A percentile compares a stretch with the other conserved stretches of the same genome.
phyloP scores from a whole-genome alignment of 2,113 vertebrate species.

The Garra rufa region DNA sequence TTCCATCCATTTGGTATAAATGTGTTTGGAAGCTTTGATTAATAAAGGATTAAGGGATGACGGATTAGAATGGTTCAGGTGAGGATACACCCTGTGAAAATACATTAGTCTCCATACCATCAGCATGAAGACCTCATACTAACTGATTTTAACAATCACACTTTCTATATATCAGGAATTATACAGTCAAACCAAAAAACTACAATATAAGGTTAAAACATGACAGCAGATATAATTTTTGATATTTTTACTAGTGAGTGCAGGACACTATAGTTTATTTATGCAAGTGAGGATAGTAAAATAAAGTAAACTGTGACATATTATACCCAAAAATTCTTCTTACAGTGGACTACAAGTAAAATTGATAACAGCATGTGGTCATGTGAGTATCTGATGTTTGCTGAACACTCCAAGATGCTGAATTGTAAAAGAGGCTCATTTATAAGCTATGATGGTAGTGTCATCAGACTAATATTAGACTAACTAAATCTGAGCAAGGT shows the following conservation, averaged over 20 bases:
- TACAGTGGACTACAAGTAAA: too few relatives aligned
- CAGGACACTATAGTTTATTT: too few relatives aligned
- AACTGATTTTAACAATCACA: background rate
- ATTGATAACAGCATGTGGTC: too few relatives aligned
- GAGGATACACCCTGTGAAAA: background rate
- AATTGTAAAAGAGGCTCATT: background rate
- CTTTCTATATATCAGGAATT: background rate
- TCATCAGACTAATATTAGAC: background rate
- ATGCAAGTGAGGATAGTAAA: too few relatives aligned
- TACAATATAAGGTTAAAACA: too few relatives aligned
- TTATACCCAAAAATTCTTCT: too few relatives aligned
- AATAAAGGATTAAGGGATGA: slow-evolving; percentile 48
- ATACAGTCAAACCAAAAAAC: too few relatives aligned
- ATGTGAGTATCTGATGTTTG: background rate
- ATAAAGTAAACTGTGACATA: too few relatives aligned
- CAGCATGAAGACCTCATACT: background rate
- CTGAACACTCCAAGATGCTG: background rate
- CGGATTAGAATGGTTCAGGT: slow-evolving; percentile 22
- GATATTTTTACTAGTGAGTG: too few relatives aligned
- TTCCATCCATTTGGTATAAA: background rate
- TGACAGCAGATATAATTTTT: too few relatives aligned
- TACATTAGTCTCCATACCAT: background rate
- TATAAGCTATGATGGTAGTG: background rate
- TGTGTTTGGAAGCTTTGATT: slow-evolving; percentile 37
- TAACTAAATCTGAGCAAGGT: background rate